Evolutionary conservation across 2,888 invertebrate species (phyloP).

Genomic region (Apeira syringaria): DNA sequence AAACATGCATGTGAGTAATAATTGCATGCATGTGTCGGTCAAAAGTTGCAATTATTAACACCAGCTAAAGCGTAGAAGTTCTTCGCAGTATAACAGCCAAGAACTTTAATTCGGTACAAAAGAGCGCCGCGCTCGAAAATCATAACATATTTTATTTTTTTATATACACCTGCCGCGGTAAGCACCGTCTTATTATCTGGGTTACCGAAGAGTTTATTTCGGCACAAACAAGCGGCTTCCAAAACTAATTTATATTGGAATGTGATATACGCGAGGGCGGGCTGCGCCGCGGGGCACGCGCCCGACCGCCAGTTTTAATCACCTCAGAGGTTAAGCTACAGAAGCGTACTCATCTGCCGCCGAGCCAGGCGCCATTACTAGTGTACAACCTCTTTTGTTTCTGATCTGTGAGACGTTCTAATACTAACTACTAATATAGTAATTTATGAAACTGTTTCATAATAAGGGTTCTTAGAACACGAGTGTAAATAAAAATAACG

Average conservation of each 20-base stretch:
- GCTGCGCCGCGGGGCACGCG: constrained; percentile 66
- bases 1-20: not conserved
- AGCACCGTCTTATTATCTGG: constrained; percentile 57
- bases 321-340: constrained; percentile 60
- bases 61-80: too few relatives aligned
- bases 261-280: constrained; percentile 75
- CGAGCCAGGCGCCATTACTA: constrained; percentile 53
- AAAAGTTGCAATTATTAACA: not conserved
- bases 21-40: not conserved
- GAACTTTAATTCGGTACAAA: too few relatives aligned
- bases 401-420: constrained; percentile 8
- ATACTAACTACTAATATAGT: too few relatives aligned
- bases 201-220: constrained; percentile 62
- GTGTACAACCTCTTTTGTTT: constrained; percentile 2
- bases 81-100: too few relatives aligned
- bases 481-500: too few relatives aligned
- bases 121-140: not conserved
- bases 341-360: constrained; percentile 45
- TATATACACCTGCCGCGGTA: not conserved
- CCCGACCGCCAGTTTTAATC: constrained; percentile 61
- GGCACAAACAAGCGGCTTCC: constrained; percentile 64
- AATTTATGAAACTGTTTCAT: too few relatives aligned
- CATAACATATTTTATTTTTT: not conserved
- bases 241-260: constrained; percentile 83
- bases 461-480: too few relatives aligned